Conservation (phyloP, 2,888 invertebrate species). For the Plebejus melissa region DNA sequence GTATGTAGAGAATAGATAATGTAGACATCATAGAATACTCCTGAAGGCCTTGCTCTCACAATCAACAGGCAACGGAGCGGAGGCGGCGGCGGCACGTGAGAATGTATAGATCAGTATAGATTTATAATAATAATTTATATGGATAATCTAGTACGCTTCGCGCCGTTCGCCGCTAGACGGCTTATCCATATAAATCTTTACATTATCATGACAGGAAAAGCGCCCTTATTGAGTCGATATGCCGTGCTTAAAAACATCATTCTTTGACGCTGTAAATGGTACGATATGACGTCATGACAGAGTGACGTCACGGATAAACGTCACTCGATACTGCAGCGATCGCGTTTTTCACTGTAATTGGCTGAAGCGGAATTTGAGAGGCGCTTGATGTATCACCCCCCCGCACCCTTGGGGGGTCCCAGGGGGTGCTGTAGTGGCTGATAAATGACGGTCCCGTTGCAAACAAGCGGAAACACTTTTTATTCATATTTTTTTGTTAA, state of each 20-base stretch:
- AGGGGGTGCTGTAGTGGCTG: conserved; percentile 36
- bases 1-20: no score
- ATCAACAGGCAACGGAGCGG: no score
- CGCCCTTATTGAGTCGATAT: neutral
- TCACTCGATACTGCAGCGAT: conserved; percentile 42
- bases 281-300: neutral
- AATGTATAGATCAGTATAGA: no score
- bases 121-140: no score
- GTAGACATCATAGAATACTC: no score
- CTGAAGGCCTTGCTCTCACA: no score
- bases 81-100: no score
- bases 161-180: no score
- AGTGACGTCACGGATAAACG: conserved; percentile 11
- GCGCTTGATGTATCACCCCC: conserved; percentile 47
- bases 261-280: neutral
- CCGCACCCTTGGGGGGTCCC: conserved; percentile 26
- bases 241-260: neutral
- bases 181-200: no score
- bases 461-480: conserved; percentile 28
- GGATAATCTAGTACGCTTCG: no score
- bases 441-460: conserved; percentile 41
- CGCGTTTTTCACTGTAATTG: conserved; percentile 66
- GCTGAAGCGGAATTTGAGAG: conserved; percentile 58
- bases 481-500: conserved; percentile 24
- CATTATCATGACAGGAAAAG: no score